Conservation (phyloP, 2,888 invertebrate species). For the Tenthredo amoena region DNA sequence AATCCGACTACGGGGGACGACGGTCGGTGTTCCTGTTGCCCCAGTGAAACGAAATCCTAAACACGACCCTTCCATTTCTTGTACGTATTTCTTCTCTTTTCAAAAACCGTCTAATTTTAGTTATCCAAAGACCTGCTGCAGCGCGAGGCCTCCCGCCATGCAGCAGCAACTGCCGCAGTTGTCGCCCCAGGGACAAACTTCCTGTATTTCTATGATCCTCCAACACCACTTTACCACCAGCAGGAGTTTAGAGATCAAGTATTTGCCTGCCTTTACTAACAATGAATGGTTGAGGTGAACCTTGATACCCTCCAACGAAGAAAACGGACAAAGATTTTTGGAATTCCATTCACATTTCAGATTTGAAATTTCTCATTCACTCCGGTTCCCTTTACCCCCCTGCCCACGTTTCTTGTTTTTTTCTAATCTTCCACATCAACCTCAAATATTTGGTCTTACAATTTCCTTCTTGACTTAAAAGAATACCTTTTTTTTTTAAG, state of each 20-base stretch:
- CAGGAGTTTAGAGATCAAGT: slow-evolving; percentile 39
- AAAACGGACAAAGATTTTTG: slow-evolving; percentile 5
- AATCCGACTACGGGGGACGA: background rate
- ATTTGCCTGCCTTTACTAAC: slow-evolving; percentile 12
- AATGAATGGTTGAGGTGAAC: background rate
- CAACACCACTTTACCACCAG: background rate
- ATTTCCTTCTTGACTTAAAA: background rate
- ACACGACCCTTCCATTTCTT: slow-evolving; percentile 26
- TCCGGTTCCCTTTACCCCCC: background rate
- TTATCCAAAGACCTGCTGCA: slow-evolving; percentile 18
- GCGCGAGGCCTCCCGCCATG: background rate
- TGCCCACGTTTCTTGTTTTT: background rate
- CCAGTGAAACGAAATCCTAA: slow-evolving; percentile 34
- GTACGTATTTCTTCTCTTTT: background rate
- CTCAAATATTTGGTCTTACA: background rate
- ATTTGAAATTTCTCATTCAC: background rate
- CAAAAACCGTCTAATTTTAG: slow-evolving; percentile 28
- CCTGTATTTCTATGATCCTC: background rate
- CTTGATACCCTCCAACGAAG: background rate
- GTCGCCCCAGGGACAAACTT: slow-evolving; percentile 31
- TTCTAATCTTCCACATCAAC: background rate
- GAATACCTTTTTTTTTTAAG: background rate
- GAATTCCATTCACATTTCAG: slow-evolving; percentile 31
- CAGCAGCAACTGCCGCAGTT: background rate
- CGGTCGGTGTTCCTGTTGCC: slow-evolving; percentile 5